These are phyloP conservation scores for Tamias sibiricus DNA, from an alignment of 2,113 vertebrate genomes.

Conservation along the genomic window DNA sequence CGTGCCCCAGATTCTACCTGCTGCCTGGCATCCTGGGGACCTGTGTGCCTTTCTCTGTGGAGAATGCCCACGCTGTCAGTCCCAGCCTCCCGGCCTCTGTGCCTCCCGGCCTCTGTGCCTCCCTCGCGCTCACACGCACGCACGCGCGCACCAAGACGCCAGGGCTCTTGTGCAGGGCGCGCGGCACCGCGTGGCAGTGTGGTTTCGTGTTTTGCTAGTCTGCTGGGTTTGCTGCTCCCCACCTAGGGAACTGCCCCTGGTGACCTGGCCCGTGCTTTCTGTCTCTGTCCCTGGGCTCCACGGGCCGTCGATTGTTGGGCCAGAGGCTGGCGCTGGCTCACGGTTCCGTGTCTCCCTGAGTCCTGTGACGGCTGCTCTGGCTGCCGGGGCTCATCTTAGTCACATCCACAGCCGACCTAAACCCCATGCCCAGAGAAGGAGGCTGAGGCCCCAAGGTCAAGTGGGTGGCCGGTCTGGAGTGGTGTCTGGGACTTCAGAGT, in stretches of 20 bases:
- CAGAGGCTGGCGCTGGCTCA: not conserved
- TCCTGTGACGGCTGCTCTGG: not conserved
- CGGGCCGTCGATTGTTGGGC: not conserved
- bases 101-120: not conserved
- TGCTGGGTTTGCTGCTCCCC: conserved; percentile 4
- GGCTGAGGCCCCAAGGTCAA: not conserved
- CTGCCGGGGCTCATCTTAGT: not conserved
- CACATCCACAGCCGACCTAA: no score
- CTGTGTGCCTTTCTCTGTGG: not conserved
- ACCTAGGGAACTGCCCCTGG: not conserved
- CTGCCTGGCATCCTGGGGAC: not conserved
- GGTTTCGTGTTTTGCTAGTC: not conserved
- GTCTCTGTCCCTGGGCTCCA: not conserved
- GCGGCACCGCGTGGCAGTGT: not conserved
- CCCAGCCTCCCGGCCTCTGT: not conserved
- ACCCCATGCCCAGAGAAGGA: not conserved
- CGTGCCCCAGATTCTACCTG: fast-evolving
- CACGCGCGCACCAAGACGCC: no score
- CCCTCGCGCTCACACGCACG: no score
- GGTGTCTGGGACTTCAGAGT: not conserved
- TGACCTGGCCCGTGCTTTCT: not conserved
- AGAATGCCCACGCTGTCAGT: not conserved
- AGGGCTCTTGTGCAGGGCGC: no score
- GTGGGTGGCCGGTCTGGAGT: fast-evolving
- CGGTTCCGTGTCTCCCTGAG: fast-evolving